These are phyloP conservation scores for Colletes latitarsis DNA, from an alignment of 1,140 invertebrate species.

Conservation along the genomic window DNA sequence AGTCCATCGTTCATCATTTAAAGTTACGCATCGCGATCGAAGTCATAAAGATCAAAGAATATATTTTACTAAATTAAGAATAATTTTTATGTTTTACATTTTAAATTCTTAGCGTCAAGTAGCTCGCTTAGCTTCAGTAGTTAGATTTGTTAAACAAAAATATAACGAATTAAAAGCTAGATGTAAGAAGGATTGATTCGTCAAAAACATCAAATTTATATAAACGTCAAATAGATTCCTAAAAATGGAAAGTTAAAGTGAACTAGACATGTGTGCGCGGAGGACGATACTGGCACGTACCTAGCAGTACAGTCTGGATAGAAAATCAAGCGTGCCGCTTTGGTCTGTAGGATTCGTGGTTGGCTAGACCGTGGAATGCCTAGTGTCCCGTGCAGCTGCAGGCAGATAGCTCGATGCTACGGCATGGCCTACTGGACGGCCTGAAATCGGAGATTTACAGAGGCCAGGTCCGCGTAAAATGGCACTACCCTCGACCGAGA, in stretches of 20 bases:
- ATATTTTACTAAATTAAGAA: background rate
- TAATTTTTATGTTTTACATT: background rate
- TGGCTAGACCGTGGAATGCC: constrained; percentile 53
- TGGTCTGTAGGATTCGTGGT: constrained; percentile 32
- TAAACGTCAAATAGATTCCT: constrained; percentile 19
- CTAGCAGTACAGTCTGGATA: constrained; percentile 60
- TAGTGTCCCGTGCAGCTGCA: constrained; percentile 65
- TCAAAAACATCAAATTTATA: background rate
- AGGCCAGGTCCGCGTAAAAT: constrained; percentile 57
- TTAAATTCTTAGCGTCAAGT: background rate
- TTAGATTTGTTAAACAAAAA: background rate
- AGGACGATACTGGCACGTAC: constrained; percentile 47
- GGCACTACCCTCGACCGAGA: constrained; percentile 69
- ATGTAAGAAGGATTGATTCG: background rate
- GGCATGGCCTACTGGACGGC: constrained; percentile 53
- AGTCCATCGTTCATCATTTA: background rate
- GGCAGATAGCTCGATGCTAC: constrained; percentile 59
- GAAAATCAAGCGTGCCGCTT: constrained; percentile 27
- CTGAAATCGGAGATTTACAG: constrained; percentile 51
- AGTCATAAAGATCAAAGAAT: background rate
- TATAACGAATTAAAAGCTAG: background rate
- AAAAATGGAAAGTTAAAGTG: constrained; percentile 41
- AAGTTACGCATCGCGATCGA: background rate
- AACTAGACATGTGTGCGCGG: constrained; percentile 9
- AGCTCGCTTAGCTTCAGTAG: background rate